Base-by-base conservation (phyloP, 2,113 vertebrate species). In the Rutilus rutilus region DNA sequence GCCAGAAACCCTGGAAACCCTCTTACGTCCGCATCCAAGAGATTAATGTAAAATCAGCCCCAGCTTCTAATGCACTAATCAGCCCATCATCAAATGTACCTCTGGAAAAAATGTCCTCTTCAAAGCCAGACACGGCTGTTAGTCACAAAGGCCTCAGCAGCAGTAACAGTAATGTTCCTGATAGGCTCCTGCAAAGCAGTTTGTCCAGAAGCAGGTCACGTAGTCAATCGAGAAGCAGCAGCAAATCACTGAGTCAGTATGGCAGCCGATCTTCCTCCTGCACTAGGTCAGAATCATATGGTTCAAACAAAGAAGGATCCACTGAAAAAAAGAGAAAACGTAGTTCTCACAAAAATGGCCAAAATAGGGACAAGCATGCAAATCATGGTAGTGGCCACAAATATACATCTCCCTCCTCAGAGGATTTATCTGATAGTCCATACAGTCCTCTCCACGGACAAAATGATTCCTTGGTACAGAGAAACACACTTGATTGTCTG, bases 1-100 rank as follows among this genome's bases (percentile, higher is more conserved):
- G 96, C 4, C 98, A 98, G 84, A 99, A 99, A 87, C 98, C 98
- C 0, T 99, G 98, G 98, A 99, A 99, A 74, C 96, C 98, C 0
- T 99, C 98, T 0, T 99, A 99, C 0, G 95, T 99, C 77, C 94
- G 96, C 9, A 95, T 97, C 87, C 97, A 97, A 91, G 97, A 98
- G 79, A 96, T 97, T 88, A 98, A 97, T 92, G 93, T 95, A 45
- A 97, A 97, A 88, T 89, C 96, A 8, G 92, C 92, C 1, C 90
- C 93, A 5, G 82, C 91, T 73, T 91, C 94, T 23, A 88, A 94
- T 47, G 67, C 92, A 10, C 93, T 93, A 1, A 85, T 90, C 4
- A 93, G 90, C 71, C 93, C 94, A 36, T 89, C 23, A 1, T 90
- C 89, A 42, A 91, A 90, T 36, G 77, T 83, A 1, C 0, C 85